These are phyloP conservation scores for Plecotus auritus DNA, from an alignment of 2,113 vertebrate genomes.

Conservation along the genomic window DNA sequence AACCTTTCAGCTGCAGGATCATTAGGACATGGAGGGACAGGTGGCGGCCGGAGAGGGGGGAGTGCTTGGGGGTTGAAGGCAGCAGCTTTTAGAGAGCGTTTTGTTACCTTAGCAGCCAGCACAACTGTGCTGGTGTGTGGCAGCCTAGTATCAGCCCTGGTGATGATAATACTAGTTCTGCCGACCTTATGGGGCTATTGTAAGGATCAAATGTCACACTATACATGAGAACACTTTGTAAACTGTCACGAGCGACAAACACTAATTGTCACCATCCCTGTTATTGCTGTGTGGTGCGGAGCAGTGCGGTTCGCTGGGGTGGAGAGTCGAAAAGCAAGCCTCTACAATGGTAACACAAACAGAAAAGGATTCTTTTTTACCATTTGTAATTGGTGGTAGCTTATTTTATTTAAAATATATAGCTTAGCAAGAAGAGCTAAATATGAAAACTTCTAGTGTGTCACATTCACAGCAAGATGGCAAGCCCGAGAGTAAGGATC, in stretches of 20 bases:
- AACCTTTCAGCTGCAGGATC: not conserved
- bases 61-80: not conserved
- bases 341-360: not conserved
- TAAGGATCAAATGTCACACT: not conserved
- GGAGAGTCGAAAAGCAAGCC: not conserved
- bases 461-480: not conserved
- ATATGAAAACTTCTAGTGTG: not conserved
- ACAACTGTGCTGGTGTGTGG: not conserved
- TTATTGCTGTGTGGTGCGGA: not conserved
- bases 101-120: not conserved
- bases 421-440: not conserved
- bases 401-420: not conserved
- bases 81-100: not conserved
- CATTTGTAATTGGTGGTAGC: not conserved
- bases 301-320: accelerated
- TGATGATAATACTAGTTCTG: not conserved
- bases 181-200: not conserved
- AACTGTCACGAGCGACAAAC: not conserved
- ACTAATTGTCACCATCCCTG: not conserved
- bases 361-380: not conserved
- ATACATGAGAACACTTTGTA: not conserved
- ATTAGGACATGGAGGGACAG: not conserved
- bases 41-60: too few relatives aligned
- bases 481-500: not conserved
- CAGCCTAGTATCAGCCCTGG: not conserved